Evolutionary conservation across 2,888 invertebrate genomes (phyloP), one percentile per base, ranked within the genome.

Genomic region (Ommatoiulus sabulosus): DNA sequence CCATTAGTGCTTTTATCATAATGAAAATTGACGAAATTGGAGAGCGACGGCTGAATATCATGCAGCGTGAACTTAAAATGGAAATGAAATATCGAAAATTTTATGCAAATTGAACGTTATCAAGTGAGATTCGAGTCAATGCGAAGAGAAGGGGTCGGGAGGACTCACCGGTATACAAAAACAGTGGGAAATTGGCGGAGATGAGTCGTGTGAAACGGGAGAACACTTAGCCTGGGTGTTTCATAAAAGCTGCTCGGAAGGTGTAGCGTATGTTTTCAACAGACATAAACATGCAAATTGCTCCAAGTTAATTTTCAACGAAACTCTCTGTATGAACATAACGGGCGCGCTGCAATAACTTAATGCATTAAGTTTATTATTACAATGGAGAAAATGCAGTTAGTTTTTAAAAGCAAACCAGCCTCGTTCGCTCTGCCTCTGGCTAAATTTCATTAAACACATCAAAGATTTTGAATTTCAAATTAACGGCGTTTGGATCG

Each of bases 1-100:
- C 72, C 72, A 72, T 72, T 72, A 72, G 72, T 72, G 72, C 72
- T 72, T 72, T 72, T 72, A 72, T n/a, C 72, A 72, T 72, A 72
- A 72, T 72, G 72, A 72, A 24, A 72, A 72, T 72, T 72, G 72
- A 72, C 72, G 72, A 72, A 72, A 72, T 72, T 24, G 72, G 72
- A 72, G 72, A 72, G 72, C 72, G 72, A 72, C 20, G 20, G 72
- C 72, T 72, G 72, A 72, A 20, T 63, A 3, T 63, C 6, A 63
- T 63, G n/a, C 63, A 5, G n/a, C 63, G 63, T 3, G n/a, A 20
- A 72, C 24, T n/a, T 72, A 72, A 72, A 72, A 72, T 72, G 72
- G 72, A 72, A 72, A 72, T 72, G 72, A 72, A 72, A 72, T 72
- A 72, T 72, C 72, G 72, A 20, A 20, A 72, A 72, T 72, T n/a